phyloP scores from a whole-genome alignment of 2,113 vertebrate species.

The Ailuropoda melanoleuca region DNA sequence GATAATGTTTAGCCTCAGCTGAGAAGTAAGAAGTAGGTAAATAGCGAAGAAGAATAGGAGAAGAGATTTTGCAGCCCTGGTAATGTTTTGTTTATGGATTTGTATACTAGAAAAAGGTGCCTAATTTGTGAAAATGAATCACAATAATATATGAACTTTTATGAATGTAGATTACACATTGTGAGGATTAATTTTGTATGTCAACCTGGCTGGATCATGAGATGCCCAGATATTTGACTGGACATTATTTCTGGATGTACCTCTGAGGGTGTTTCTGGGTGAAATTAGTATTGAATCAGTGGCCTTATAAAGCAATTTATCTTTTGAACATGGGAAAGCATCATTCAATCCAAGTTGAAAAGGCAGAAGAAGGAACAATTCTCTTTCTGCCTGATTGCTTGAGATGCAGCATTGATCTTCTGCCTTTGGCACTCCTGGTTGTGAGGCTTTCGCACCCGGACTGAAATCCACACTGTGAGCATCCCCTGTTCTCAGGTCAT shows the following conservation, averaged over 20 bases:
- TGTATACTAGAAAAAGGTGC: not conserved
- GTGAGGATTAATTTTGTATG: not conserved
- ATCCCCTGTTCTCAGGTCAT: not conserved
- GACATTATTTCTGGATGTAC: not conserved
- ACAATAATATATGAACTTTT: not conserved
- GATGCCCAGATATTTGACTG: not conserved
- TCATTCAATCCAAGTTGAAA: not conserved
- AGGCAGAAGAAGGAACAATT: not conserved
- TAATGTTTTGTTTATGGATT: not conserved
- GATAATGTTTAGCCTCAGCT: not conserved
- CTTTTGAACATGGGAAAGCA: not conserved
- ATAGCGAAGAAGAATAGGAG: not conserved
- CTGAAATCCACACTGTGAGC: not conserved
- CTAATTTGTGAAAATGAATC: not conserved
- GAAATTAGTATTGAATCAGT: not conserved
- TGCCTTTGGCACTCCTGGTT: not conserved
- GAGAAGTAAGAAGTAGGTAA: not conserved
- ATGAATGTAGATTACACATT: not conserved
- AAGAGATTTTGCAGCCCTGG: rapidly evolving
- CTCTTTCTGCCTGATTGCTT: not conserved
- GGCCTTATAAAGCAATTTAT: not conserved
- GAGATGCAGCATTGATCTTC: not conserved
- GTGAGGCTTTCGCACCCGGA: not conserved
- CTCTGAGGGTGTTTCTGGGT: not conserved
- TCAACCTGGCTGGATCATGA: not conserved